These are phyloP conservation scores for Trachelus stipa DNA, from an alignment of 2,888 invertebrate genomes.

Conservation along the genomic window DNA sequence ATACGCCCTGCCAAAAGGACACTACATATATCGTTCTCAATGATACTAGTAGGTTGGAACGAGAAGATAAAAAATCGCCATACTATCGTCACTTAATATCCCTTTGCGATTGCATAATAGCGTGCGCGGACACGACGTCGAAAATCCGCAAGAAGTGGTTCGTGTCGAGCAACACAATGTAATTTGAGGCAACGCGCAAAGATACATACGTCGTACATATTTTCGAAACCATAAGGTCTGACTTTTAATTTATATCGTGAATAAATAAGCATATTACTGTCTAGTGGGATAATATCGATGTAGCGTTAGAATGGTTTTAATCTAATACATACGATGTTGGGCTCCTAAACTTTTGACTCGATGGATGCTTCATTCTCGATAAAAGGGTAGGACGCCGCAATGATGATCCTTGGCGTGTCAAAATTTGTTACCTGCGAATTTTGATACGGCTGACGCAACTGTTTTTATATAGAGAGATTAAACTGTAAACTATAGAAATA, in stretches of 20 bases:
- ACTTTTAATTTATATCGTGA: conserved; percentile 25
- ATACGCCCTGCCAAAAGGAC: not conserved
- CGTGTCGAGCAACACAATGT: conserved; percentile 11
- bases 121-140: not conserved
- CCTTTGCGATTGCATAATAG: not conserved
- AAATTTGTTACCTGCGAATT: conserved; percentile 20
- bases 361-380: conserved; percentile 2
- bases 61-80: conserved; percentile 3
- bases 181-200: conserved; percentile 15
- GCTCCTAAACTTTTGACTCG: conserved; percentile 22
- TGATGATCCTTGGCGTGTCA: conserved; percentile 25
- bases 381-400: conserved; percentile 20
- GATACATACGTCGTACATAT: conserved; percentile 18
- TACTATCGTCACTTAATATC: not conserved
- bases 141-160: not conserved
- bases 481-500: conserved; percentile 3
- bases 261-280: conserved; percentile 17
- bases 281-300: conserved; percentile 13
- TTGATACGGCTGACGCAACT: conserved; percentile 21
- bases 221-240: conserved; percentile 25
- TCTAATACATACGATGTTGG: conserved; percentile 7
- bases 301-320: conserved; percentile 14
- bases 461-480: conserved; percentile 20
- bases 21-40: not conserved
- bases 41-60: not conserved